Conservation (phyloP, 2,113 vertebrate genomes). For the Atlantisia rogersi region DNA sequence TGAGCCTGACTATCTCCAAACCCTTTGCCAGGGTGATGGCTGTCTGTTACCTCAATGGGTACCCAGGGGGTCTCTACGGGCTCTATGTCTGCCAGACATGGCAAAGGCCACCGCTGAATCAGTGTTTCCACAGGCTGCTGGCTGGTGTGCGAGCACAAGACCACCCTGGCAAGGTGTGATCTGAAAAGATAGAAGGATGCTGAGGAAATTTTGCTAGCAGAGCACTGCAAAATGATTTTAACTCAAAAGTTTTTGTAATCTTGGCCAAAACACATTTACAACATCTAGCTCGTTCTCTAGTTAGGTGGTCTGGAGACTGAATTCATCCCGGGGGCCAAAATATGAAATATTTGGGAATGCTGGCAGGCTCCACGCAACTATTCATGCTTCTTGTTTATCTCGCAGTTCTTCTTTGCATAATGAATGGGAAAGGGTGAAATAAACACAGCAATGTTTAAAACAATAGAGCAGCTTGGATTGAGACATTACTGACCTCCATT, state of each 20-base stretch:
- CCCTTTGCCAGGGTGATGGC: neutral
- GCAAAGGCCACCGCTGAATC: neutral
- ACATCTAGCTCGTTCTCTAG: neutral
- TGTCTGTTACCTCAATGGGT: fast-evolving
- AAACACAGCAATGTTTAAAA: constrained; percentile 42
- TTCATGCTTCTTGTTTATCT: constrained; percentile 44
- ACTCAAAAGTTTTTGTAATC: constrained; percentile 27
- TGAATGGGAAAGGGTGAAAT: constrained; percentile 24
- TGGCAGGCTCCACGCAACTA: neutral
- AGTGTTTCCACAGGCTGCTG: neutral
- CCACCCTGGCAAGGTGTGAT: constrained; percentile 32
- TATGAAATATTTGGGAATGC: constrained; percentile 57
- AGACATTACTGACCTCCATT: neutral
- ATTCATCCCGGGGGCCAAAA: neutral
- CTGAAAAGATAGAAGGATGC: neutral
- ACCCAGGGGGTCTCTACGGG: neutral
- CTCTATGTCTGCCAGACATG: neutral
- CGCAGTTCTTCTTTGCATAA: constrained; percentile 17
- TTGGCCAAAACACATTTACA: constrained; percentile 6
- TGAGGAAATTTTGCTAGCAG: neutral
- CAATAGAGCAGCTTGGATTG: neutral
- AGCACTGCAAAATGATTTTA: neutral
- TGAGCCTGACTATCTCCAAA: neutral
- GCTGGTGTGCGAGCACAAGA: neutral
- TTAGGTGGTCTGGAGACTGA: constrained; percentile 63